Base-by-base conservation (phyloP, 2,113 vertebrate genomes). In the Dipodomys spectabilis region DNA sequence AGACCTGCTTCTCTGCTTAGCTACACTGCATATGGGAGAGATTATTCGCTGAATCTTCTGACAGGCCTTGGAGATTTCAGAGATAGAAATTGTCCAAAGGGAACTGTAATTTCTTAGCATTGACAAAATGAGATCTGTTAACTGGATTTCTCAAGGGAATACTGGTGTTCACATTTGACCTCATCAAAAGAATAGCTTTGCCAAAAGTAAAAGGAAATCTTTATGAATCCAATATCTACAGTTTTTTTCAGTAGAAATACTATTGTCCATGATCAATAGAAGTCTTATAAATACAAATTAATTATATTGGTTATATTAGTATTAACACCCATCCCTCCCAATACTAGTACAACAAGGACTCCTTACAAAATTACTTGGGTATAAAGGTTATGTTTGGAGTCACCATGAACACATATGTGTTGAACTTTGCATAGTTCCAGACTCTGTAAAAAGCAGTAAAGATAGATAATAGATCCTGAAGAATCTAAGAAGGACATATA, bases 121-220 rank as follows among this genome's bases (percentile, higher is more conserved):
- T 6, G 53, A 77, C 75, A 69, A 19, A 74, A 32, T 84, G 13
- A 45, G 28, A 71, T 45, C 88, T 69, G 3, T 84, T 73, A 0
- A 2, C 82, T 85, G 18, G 18, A 86, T 95, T 95, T 94, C 44
- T 86, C 67, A 84, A 39, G n/a, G 84, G 30, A 64, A 65, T 68
- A 45, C 27, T 81, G 71, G 69, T 2, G 53, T 91, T 91, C 62
- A 60, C 68, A 77, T 95, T n/a, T 95, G 23, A 71, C 73, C 32
- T 78, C 57, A 81, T 87, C 69, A 30, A 93, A 94, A 92, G 65
- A 62, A 69, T 12, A 83, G 18, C 30, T 86, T 93, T 83, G 92
- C 64, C 89, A 67, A 88, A 89, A 67, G n/a, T 39, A 39, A 83
- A 82, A 82, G 86, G 28, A 15, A 88, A 35, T 90, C 57, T 87